A percentile compares a stretch with the other conserved stretches of the same genome.
These are phyloP conservation scores for Scaptomyza hsui DNA, from an alignment of 1,140 invertebrate genomes.

Conservation along the genomic window DNA sequence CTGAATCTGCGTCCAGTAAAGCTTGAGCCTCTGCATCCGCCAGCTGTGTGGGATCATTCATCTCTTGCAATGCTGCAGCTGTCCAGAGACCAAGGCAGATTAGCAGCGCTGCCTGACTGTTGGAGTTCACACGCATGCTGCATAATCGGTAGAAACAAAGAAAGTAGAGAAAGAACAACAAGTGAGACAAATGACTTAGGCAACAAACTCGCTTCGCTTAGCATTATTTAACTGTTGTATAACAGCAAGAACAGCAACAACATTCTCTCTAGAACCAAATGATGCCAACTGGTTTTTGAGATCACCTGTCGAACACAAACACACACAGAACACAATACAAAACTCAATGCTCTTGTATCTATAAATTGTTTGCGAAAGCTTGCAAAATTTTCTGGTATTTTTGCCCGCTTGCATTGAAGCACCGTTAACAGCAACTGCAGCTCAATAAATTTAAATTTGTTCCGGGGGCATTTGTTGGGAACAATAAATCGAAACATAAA, in stretches of 20 bases:
- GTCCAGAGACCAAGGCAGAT: slow-evolving; percentile 21
- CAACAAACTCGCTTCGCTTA: slow-evolving; percentile 40
- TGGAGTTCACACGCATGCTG: slow-evolving; percentile 37
- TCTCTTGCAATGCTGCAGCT: slow-evolving; percentile 35
- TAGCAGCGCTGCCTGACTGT: slow-evolving; percentile 4
- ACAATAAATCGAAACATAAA: no score
- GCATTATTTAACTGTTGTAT: slow-evolving; percentile 15
- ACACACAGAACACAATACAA: background rate
- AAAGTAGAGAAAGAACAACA: background rate
- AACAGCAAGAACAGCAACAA: slow-evolving; percentile 39
- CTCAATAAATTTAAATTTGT: slow-evolving; percentile 15
- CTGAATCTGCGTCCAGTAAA: slow-evolving; percentile 18
- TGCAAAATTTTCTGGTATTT: background rate
- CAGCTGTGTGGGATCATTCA: slow-evolving; percentile 53
- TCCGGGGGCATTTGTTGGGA: no score
- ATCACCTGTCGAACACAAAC: slow-evolving; percentile 1
- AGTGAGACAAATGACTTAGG: slow-evolving; percentile 46
- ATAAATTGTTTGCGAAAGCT: slow-evolving; percentile 42
- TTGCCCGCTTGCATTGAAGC: no score
- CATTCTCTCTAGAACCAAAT: slow-evolving; percentile 11
- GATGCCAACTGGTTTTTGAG: slow-evolving; percentile 29
- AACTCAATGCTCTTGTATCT: no score
- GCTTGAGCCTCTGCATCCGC: slow-evolving; percentile 52
- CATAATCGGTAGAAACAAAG: background rate
- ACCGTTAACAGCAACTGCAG: slow-evolving; percentile 29